Evolutionary conservation across 2,888 invertebrate genomes (phyloP), one percentile per base, ranked within the genome.

Genomic region (Mythimna pallens): DNA sequence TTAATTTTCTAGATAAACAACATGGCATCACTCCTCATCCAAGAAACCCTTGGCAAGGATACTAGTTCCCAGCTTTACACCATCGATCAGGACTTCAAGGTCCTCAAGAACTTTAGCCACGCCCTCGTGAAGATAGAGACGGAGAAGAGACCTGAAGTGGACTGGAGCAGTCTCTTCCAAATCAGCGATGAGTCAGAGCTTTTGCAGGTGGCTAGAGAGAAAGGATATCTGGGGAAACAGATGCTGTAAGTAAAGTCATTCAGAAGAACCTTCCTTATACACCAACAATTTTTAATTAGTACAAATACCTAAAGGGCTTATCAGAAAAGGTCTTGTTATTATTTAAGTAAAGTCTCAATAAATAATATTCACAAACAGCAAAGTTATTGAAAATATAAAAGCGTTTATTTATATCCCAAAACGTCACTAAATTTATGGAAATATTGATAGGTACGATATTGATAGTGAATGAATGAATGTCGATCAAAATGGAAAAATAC

Each of bases 41-140:
- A 95, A 88, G 94, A 96, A 78, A 95, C 95, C 0, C 76, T 96
- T 0, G 96, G 96, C n/a, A 94, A 93, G 73, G 95, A 95, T 70
- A 93, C 92, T 0, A 91, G 87, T n/a, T 87, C 88, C 3, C 91
- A 93, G 67, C 88, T 96, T 0, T 95, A 96, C 74, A 87, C 90
- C 1, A 88, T 96, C 9, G 93, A 95, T 1, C 89, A 93, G 62
- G 92, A 93, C 73, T 93, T 96, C 61, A 83, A 91, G 55, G 87
- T 94, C 4, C 81, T 95, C 0, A 92, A 90, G 68, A 93, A 92
- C 52, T 94, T 96, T 64, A 92, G 90, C 0, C 75, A 87, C 2
- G 86, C 91, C 0, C 74, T 96, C 0, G 78, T 88, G 5, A 88
- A 64, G 22, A 85, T 92, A 66, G 88, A 91, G 3, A 66, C 82